phyloP scores from a whole-genome alignment of 2,797 vertebrate species.

The Takifugu ocellatus region DNA sequence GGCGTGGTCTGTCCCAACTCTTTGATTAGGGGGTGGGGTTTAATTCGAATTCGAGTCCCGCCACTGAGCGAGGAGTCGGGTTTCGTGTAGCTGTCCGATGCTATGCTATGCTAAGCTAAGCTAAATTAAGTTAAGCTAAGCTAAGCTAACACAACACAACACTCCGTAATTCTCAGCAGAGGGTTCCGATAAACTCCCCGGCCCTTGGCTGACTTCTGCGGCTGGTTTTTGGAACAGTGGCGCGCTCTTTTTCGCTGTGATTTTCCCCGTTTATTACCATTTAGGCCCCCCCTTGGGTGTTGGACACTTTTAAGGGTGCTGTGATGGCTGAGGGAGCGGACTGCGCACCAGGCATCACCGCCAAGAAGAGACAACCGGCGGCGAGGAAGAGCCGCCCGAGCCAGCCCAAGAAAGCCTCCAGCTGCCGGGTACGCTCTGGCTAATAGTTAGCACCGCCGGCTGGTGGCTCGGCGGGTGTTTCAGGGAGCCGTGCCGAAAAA shows the following conservation, averaged over 20 bases:
- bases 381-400: slow-evolving; percentile 45
- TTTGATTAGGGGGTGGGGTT: slow-evolving; percentile 17
- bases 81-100: slow-evolving; percentile 13
- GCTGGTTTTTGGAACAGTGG: background rate
- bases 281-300: background rate
- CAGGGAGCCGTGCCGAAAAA: background rate
- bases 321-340: slow-evolving; percentile 50
- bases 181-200: background rate
- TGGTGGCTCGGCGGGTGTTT: slow-evolving; percentile 3
- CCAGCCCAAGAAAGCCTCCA: slow-evolving; percentile 27
- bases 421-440: slow-evolving; percentile 34
- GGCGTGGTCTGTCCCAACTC: too few relatives aligned
- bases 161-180: background rate
- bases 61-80: slow-evolving; percentile 24
- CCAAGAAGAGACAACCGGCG: slow-evolving; percentile 34
- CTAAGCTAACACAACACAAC: too few relatives aligned
- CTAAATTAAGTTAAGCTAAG: too few relatives aligned
- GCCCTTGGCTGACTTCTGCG: background rate
- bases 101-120: background rate
- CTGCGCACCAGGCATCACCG: slow-evolving; percentile 3
- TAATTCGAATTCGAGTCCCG: slow-evolving; percentile 44
- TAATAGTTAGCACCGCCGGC: slow-evolving; percentile 13
- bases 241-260: background rate
- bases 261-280: background rate
- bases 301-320: background rate